Conservation (phyloP, 2,888 invertebrate species). For the Ochropleura leucogaster region DNA sequence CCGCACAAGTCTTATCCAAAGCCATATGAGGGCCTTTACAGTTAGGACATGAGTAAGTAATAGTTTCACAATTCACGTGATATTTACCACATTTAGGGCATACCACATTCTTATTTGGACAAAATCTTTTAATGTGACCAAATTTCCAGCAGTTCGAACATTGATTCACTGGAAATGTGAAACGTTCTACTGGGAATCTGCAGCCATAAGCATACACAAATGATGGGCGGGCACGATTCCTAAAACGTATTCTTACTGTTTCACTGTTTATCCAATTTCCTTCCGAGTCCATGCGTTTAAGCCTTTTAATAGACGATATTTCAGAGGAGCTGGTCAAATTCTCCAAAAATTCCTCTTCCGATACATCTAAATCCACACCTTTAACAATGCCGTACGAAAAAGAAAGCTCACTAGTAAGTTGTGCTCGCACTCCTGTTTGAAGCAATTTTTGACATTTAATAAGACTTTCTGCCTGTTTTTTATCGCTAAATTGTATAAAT, state of each 20-base stretch:
- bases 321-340: slow-evolving; percentile 1
- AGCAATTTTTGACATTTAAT: slow-evolving; percentile 35
- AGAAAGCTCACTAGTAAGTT: neutral
- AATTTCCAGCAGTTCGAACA: slow-evolving; percentile 3
- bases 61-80: neutral
- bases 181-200: slow-evolving; percentile 3
- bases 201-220: slow-evolving; percentile 11
- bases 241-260: slow-evolving; percentile 15
- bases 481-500: slow-evolving; percentile 36
- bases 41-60: neutral
- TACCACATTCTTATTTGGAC: neutral
- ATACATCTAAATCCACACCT: slow-evolving; percentile 16
- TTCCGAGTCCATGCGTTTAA: slow-evolving; percentile 9
- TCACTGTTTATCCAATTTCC: slow-evolving; percentile 13
- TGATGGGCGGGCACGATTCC: neutral
- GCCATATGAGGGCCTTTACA: neutral
- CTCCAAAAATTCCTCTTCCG: slow-evolving; percentile 8
- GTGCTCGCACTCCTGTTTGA: slow-evolving; percentile 22
- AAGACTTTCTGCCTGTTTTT: slow-evolving; percentile 31
- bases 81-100: neutral
- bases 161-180: slow-evolving; percentile 15
- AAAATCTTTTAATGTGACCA: slow-evolving; percentile 4
- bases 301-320: slow-evolving; percentile 13
- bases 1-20: neutral
- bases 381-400: slow-evolving; percentile 18